phyloP scores from a whole-genome alignment of 1,140 invertebrate genomes.

The Hydropsyche tenuis region DNA sequence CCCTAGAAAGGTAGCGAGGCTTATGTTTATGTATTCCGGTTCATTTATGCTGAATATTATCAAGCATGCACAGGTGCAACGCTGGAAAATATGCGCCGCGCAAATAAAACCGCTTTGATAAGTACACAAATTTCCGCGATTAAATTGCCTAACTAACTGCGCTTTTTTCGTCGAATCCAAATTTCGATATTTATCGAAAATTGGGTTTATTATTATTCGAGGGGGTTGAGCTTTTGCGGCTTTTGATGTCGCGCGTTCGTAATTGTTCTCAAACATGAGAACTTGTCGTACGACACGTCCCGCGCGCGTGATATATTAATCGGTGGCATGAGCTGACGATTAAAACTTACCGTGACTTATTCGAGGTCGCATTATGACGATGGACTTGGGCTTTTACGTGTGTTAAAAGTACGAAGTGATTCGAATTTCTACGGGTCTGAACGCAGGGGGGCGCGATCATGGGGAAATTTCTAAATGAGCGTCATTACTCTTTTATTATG shows the following conservation, averaged over 20 bases:
- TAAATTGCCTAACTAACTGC: not conserved
- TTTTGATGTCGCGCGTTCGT: not conserved
- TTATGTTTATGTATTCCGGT: conserved; percentile 34
- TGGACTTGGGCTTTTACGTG: too few relatives aligned
- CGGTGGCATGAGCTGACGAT: conserved; percentile 12
- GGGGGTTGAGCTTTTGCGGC: not conserved
- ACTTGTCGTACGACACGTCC: not conserved
- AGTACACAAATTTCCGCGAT: conserved; percentile 3
- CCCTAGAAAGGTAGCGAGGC: not conserved
- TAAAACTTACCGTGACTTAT: conserved; percentile 20
- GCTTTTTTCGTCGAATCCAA: not conserved
- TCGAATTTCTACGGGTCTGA: too few relatives aligned
- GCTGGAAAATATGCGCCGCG: conserved; percentile 25
- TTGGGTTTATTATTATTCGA: not conserved
- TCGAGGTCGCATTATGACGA: not conserved
- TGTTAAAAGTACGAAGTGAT: too few relatives aligned
- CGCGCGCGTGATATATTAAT: conserved; percentile 24
- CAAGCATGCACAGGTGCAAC: conserved; percentile 29
- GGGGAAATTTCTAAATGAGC: too few relatives aligned
- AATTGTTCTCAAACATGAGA: conserved; percentile 7
- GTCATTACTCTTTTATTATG: too few relatives aligned
- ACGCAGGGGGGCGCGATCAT: too few relatives aligned
- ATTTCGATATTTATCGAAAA: not conserved
- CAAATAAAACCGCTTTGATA: conserved; percentile 32
- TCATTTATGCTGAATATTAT: conserved; percentile 35